phyloP scores from a whole-genome alignment of 2,888 invertebrate genomes.

The Anarsia innoxiella region DNA sequence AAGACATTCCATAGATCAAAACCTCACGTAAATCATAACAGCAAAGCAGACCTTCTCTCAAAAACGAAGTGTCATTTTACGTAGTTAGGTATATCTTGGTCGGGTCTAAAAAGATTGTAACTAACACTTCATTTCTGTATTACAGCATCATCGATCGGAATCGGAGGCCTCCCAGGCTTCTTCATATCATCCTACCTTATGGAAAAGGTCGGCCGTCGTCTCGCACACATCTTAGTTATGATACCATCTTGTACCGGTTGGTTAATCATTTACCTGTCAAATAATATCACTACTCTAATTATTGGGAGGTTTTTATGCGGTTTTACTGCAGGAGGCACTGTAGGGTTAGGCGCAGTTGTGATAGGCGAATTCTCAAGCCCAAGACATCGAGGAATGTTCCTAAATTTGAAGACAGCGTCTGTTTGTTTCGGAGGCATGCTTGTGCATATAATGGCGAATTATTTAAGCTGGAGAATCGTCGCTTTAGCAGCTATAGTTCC shows the following conservation, averaged over 20 bases:
- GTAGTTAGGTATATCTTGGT: not conserved
- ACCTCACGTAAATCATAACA: not conserved
- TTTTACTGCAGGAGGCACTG: constrained; percentile 20
- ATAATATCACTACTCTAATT: constrained; percentile 22
- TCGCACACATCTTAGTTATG: constrained; percentile 43
- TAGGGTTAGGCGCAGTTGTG: constrained; percentile 23
- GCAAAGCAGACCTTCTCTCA: not conserved
- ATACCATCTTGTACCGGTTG: constrained; percentile 23
- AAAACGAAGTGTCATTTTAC: not conserved
- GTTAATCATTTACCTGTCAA: constrained; percentile 25
- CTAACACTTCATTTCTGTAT: not conserved
- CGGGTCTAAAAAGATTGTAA: not conserved
- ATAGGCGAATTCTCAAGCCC: constrained; percentile 29
- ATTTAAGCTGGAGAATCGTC: constrained; percentile 34
- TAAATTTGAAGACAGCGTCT: constrained; percentile 42
- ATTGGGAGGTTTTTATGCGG: constrained; percentile 26
- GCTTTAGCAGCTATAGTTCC: constrained; percentile 33
- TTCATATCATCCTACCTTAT: constrained; percentile 33
- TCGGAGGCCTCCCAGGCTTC: constrained; percentile 31
- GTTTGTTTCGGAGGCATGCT: constrained; percentile 37
- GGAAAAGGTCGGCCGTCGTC: constrained; percentile 28
- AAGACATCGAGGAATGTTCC: constrained; percentile 25
- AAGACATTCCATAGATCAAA: no score
- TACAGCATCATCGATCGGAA: constrained; percentile 33
- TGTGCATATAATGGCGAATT: constrained; percentile 33